These are phyloP conservation scores for Shinisaurus crocodilurus DNA, from an alignment of 2,113 vertebrate genomes.

Conservation along the genomic window DNA sequence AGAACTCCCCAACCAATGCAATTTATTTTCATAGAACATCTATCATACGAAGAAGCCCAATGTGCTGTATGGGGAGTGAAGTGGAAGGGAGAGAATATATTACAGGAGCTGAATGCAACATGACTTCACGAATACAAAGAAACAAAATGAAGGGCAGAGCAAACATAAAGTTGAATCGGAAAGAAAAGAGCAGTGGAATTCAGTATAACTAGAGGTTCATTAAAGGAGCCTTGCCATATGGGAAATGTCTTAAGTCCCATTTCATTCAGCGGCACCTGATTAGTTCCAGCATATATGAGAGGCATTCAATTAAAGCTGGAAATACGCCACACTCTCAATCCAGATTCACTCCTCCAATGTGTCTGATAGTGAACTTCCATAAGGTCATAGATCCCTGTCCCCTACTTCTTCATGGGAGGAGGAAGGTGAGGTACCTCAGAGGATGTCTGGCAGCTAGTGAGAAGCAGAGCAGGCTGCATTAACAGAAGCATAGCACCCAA, in stretches of 20 bases:
- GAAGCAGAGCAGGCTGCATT: background rate
- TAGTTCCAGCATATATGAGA: background rate
- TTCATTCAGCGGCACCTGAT: slow-evolving; percentile 6
- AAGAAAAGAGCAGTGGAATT: slow-evolving; percentile 15
- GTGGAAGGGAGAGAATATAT: slow-evolving; percentile 28
- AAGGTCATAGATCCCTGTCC: background rate
- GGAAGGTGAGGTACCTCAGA: background rate
- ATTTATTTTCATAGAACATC: slow-evolving; percentile 23
- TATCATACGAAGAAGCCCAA: background rate
- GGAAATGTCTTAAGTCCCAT: background rate
- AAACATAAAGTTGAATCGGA: slow-evolving; percentile 8
- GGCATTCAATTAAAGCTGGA: background rate
- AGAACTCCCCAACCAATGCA: slow-evolving; percentile 8
- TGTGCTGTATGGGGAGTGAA: background rate
- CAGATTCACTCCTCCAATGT: slow-evolving; percentile 6
- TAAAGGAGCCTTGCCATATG: background rate
- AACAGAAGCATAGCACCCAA: background rate
- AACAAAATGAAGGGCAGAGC: slow-evolving; percentile 11
- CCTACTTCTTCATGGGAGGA: background rate
- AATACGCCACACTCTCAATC: background rate
- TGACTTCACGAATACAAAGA: background rate
- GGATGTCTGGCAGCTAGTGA: background rate
- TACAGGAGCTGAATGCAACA: background rate
- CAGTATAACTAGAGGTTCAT: background rate
- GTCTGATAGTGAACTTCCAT: background rate